A percentile compares a stretch with the other conserved stretches of the same genome.
These are phyloP conservation scores for Kradibia gibbosae DNA, from an alignment of 1,140 invertebrate species.

Conservation along the genomic window DNA sequence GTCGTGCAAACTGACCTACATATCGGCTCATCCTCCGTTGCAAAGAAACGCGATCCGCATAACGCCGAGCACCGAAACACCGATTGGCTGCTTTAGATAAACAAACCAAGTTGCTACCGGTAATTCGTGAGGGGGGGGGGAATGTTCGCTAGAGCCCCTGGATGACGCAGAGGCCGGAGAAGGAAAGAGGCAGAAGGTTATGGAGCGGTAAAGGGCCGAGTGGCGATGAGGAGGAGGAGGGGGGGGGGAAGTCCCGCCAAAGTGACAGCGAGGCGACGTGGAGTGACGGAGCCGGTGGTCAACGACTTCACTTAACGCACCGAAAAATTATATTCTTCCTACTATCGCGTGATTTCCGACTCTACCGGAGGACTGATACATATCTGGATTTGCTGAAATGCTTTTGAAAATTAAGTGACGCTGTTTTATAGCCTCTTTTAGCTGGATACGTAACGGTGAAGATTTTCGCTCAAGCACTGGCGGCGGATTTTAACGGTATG, in stretches of 20 bases:
- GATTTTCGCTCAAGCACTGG: not conserved
- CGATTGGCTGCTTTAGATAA: not conserved
- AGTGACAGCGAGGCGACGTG: not conserved
- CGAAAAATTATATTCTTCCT: slow-evolving; percentile 5
- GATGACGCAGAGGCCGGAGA: too few species aligned
- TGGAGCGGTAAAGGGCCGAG: not conserved
- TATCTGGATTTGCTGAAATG: not conserved
- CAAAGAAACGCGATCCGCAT: too few species aligned
- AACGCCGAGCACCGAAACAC: too few species aligned
- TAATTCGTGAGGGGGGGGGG: not conserved
- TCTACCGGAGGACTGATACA: not conserved
- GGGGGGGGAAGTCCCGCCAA: not conserved
- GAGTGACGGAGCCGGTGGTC: not conserved
- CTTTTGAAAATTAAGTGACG: not conserved
- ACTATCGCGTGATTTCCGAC: slow-evolving; percentile 15
- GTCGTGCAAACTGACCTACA: not conserved
- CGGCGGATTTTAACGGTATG: not conserved
- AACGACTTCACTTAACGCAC: not conserved
- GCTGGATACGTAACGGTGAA: not conserved
- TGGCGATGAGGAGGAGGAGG: not conserved
- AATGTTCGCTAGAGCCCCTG: too few species aligned
- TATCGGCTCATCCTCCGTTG: not conserved
- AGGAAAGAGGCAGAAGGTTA: not conserved
- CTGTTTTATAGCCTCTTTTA: not conserved
- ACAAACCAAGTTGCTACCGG: not conserved